Evolutionary conservation across 2,888 invertebrate genomes (phyloP), one percentile per base, ranked within the genome.

Genomic region (Lycaena phlaeas): DNA sequence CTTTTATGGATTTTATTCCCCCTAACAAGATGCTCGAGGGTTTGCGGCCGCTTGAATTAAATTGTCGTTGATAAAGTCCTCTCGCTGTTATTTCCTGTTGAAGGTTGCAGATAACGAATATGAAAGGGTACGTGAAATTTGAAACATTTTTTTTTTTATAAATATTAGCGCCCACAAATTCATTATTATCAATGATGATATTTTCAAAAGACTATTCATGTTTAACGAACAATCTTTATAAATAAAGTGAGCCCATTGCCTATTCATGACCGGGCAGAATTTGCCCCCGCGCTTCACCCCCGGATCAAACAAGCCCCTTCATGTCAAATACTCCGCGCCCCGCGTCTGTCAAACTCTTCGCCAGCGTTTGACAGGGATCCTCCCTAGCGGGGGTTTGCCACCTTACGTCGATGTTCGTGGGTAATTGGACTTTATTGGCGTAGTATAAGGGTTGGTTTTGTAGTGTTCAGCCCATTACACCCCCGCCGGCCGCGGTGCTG

Each of bases 301-400:
- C 76, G 81, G 78, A 81, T 82, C 81, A 82, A 82, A 81, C 81
- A 78, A 79, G 82, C 81, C 84, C 84, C 84, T 82, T 82, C 82
- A 82, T 78, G 84, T 84, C 84, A 82, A 84, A 84, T 77, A 78
- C 84, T 81, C 81, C 76, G 75, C 79, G 73, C 82, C 81, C 82
- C 79, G 79, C 81, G 82, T 78, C 84, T 82, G 82, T 84, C 84
- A 84, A 84, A 84, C 82, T 82, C 81, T 84, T 81, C 82, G 79
- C 74, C 76, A 79, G 74, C 75, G 78, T 82, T 84, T 84, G 82
- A 82, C 82, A 82, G 78, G 81, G 81, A 79, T 77, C 82, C 82
- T 78, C 82, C 84, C 82, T 72, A 61, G 61, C 72, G 75, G 76
- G 65, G 78, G 74, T 67, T 66, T 62, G 68, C 78, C 81, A 79